phyloP scores from a whole-genome alignment of 2,888 invertebrate genomes.

The Netelia inedita region DNA sequence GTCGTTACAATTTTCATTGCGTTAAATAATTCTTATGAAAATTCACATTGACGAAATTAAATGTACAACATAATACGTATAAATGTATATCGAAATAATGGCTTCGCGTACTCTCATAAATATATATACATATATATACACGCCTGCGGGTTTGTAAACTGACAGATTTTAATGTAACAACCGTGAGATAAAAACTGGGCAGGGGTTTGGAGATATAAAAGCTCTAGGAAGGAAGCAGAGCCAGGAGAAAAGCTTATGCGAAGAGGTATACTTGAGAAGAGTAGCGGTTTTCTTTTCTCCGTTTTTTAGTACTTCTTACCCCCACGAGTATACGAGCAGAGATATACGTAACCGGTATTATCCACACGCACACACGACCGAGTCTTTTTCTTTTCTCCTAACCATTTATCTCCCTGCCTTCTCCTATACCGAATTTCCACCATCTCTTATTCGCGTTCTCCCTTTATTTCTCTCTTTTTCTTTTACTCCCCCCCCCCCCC shows the following conservation, averaged over 20 bases:
- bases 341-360: conserved; percentile 13
- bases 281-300: conserved; percentile 51
- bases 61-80: too few species aligned
- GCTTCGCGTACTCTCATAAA: background rate
- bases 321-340: conserved; percentile 7
- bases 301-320: conserved; percentile 15
- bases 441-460: conserved; percentile 37
- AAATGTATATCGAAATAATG: background rate
- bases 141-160: background rate
- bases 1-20: too few species aligned
- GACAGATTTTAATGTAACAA: conserved; percentile 38
- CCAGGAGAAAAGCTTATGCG: conserved; percentile 59
- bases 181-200: conserved; percentile 15
- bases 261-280: conserved; percentile 64
- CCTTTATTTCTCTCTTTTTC: background rate
- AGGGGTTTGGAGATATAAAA: conserved; percentile 46
- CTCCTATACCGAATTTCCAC: conserved; percentile 52
- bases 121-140: background rate
- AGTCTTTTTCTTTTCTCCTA: conserved; percentile 28
- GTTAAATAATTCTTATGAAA: too few species aligned
- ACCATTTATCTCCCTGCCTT: conserved; percentile 51
- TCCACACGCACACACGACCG: background rate
- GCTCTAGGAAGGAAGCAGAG: conserved; percentile 36
- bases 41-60: too few species aligned
- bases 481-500: background rate